Conservation (phyloP, 2,888 invertebrate genomes). For the Osedax fenrisi region DNA sequence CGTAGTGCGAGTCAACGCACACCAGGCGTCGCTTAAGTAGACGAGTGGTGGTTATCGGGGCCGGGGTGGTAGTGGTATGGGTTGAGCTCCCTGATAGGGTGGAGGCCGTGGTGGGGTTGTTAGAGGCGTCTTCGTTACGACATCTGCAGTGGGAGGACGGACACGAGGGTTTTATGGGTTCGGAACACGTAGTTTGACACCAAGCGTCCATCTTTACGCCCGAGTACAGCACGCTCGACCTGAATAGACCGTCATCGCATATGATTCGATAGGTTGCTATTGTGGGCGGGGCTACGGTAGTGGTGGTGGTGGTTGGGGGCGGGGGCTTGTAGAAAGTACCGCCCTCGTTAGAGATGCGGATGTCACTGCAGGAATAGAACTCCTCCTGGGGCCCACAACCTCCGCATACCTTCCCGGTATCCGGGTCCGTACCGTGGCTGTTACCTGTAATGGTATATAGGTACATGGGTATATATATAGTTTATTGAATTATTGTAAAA, state of each 20-base stretch:
- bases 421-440: background rate
- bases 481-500: too few relatives aligned
- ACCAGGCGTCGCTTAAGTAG: background rate
- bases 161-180: background rate
- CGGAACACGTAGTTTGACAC: background rate
- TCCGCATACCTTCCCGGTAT: too few relatives aligned
- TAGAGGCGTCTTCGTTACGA: too few relatives aligned
- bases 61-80: background rate
- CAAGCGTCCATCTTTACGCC: background rate
- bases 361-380: background rate
- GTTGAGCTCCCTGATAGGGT: too few relatives aligned
- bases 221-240: background rate
- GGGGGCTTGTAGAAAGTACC: background rate
- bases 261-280: too few relatives aligned
- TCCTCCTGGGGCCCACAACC: background rate
- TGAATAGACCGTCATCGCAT: background rate
- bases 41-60: background rate
- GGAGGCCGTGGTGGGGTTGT: background rate
- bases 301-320: background rate
- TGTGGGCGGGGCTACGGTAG: background rate
- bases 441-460: background rate
- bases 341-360: background rate
- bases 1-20: background rate
- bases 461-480: too few relatives aligned
- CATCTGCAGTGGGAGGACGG: background rate